phyloP scores from a whole-genome alignment of 2,888 invertebrate species.

The Aporophyla nigra region DNA sequence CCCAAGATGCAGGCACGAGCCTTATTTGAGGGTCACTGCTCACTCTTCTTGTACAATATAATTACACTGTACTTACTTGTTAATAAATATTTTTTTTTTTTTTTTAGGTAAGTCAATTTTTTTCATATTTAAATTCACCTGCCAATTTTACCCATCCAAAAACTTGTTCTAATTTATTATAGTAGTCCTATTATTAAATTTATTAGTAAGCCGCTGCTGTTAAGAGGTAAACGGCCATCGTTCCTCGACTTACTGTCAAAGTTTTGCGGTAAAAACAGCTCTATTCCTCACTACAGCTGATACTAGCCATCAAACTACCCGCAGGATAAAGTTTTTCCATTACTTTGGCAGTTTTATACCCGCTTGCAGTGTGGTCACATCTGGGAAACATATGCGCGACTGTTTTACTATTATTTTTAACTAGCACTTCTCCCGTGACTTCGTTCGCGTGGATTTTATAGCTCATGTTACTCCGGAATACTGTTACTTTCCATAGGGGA shows the following conservation, averaged over 20 bases:
- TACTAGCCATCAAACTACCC: constrained; percentile 33
- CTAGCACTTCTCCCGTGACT: no score
- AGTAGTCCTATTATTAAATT: no score
- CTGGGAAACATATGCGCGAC: constrained; percentile 8
- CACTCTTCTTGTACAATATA: no score
- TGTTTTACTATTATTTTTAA: neutral
- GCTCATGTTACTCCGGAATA: no score
- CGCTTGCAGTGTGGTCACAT: constrained; percentile 40
- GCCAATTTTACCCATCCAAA: neutral
- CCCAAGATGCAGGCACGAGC: no score
- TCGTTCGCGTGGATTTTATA: no score
- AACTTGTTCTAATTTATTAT: neutral
- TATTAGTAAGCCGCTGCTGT: neutral
- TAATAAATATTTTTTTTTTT: no score
- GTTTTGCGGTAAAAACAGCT: constrained; percentile 20
- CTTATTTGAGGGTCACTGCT: no score
- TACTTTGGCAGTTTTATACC: constrained; percentile 24
- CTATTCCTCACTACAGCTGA: constrained; percentile 38
- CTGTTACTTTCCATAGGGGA: no score
- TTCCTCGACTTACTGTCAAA: constrained; percentile 27
- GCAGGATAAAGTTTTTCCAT: constrained; percentile 42
- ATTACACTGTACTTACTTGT: no score
- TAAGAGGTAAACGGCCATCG: neutral
- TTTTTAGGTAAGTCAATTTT: no score
- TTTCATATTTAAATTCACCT: no score